Base-by-base conservation (phyloP, 2,888 invertebrate genomes). In the Zaprionus lineosus region DNA sequence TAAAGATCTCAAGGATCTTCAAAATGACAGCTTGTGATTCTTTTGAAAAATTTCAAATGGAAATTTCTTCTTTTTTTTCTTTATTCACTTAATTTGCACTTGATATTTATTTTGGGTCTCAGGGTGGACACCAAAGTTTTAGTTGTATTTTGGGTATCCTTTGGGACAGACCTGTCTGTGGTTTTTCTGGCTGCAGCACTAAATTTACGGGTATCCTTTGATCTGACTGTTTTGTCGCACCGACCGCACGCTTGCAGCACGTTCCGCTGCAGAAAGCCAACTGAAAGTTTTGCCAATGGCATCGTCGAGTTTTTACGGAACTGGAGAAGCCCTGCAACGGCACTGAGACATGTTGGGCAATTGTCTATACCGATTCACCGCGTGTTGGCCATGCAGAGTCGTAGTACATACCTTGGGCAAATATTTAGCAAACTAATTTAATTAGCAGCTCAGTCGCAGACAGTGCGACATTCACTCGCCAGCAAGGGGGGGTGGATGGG, bases 231-330 rank as follows among this genome's bases (percentile, higher is more conserved):
- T 44, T 21, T 26, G 46, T 37, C 62, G 67, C 62, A 74, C 73
- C 82, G 84, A 73, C 48, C 74, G 73, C 69, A 77, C 74, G 67
- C 85, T 67, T 82, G 87, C 86, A 83, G 84, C 77, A 68, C 65
- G 60, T 66, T 53, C 43, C 74, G 78, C 87, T 78, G 84, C 87
- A 71, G 56, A 75, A 78, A 74, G 75, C 76, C 63, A 85, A 87
- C 87, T 87, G 72, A 87, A 84, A 70, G 71, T 66, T 85, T 79
- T 57, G 51, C 70, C 56, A 76, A 66, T 66, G 63, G 59, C 58
- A 59, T 52, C 57, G 47, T 46, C 6, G 67, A 37, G 63, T 79
- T 83, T 84, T 78, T 63, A 70, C 64, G 43, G 51, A 50, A 64
- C 37, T 36, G 31, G 50, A 48, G 81, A 84, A 81, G 85, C 73